Evolutionary conservation across 2,888 invertebrate species (phyloP), one percentile per base, ranked within the genome.

Genomic region (Marronus borbonicus): DNA sequence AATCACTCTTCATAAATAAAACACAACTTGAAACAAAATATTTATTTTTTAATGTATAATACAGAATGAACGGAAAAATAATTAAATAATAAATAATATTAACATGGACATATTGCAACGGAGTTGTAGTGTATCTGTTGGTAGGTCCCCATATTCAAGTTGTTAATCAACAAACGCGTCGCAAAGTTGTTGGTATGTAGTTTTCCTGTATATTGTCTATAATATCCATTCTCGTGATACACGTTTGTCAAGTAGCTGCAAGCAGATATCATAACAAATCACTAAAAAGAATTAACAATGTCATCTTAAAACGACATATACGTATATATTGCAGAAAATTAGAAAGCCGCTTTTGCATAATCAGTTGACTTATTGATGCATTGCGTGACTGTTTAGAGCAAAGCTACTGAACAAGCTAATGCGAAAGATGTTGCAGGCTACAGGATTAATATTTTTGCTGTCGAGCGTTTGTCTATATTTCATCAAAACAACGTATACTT

Each of bases 11-110:
- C 10, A 44, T 44, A 44, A 44, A 44, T 44, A 44, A 44, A 8
- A 44, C 2, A 12, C 44, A 62, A 28, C 39, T 76, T 66, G 76
- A 66, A 76, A 76, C 76, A 76, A 76, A 76, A 76, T 76, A 76
- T 66, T 76, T 68, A 68, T 76, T 65, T 76, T 76, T 76, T 68
- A 66, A 68, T 58, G 44, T 66, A 76, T 68, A 68, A 68, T 76
- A 58, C 58, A 58, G 76, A 62, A 31, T 74, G 60, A 60, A 44
- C 39, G 62, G 44, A 62, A 44, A 72, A 74, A 58, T 74, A 44
- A 39, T 72, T 72, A 74, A 74, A 74, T 60, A 74, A 60, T 74
- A 74, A 74, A 74, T 60, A 74, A 74, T 74, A 55, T 55, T 62
- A 74, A 60, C 17, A 44, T 74, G 20, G 58, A 44, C 39, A 58